Percentiles rank a stretch among this genome's conserved stretches.
Evolutionary conservation across 2,797 vertebrate genomes (phyloP).

Genomic region (Sebastes oblongus): DNA sequence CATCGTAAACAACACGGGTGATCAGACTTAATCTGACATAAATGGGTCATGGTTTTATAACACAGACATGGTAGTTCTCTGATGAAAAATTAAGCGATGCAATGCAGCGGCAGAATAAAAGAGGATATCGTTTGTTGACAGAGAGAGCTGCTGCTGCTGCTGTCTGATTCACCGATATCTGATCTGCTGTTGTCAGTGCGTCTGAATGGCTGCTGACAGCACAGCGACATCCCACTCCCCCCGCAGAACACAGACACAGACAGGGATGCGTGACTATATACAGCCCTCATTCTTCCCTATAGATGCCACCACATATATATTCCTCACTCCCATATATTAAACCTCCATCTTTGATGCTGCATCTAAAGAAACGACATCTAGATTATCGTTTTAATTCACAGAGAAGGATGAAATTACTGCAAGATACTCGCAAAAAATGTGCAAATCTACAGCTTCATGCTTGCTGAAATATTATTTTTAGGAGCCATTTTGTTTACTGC

Average conservation of each 20-base stretch:
- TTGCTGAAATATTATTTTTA: slow-evolving; percentile 63
- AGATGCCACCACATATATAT: slow-evolving; percentile 1
- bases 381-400: background rate
- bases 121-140: slow-evolving; percentile 40
- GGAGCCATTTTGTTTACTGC: slow-evolving; percentile 82
- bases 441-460: background rate
- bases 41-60: slow-evolving; percentile 66
- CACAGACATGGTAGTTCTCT: slow-evolving; percentile 31
- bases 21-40: slow-evolving; percentile 66
- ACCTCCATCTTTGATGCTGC: background rate
- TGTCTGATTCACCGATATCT: slow-evolving; percentile 73
- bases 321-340: background rate
- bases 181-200: slow-evolving; percentile 68
- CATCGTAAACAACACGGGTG: slow-evolving; percentile 38
- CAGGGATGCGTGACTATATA: slow-evolving; percentile 21
- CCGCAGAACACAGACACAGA: slow-evolving; percentile 2
- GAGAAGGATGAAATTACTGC: background rate
- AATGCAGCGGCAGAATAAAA: slow-evolving; percentile 38
- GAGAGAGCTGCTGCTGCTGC: slow-evolving; percentile 49
- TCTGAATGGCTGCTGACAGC: slow-evolving; percentile 51
- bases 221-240: slow-evolving; percentile 20
- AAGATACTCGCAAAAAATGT: background rate
- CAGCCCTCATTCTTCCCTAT: background rate
- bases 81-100: slow-evolving; percentile 57
- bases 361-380: background rate